phyloP scores from a whole-genome alignment of 2,113 vertebrate genomes.

The Blennius ocellaris region DNA sequence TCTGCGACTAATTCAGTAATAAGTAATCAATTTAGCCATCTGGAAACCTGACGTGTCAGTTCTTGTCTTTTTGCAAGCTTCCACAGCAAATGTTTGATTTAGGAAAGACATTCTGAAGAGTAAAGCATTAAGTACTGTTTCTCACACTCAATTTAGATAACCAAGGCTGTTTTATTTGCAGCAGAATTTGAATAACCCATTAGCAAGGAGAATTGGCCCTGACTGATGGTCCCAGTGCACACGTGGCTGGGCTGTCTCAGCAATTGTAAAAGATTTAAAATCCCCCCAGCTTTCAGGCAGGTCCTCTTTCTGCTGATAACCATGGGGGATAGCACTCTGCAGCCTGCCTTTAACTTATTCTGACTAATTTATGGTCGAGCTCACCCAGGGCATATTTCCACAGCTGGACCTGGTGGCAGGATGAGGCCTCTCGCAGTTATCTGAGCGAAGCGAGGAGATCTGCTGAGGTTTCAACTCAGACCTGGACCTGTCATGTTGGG shows the following conservation, averaged over 20 bases:
- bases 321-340: slow-evolving; percentile 38
- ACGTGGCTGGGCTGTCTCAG: slow-evolving; percentile 68
- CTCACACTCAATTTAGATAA: slow-evolving; percentile 65
- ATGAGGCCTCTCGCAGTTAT: slow-evolving; percentile 38
- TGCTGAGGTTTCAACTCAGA: slow-evolving; percentile 38
- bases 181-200: slow-evolving; percentile 72
- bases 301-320: slow-evolving; percentile 65
- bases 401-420: slow-evolving; percentile 27
- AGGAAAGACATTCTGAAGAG: too few relatives aligned
- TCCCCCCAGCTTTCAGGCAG: slow-evolving; percentile 53
- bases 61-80: neutral
- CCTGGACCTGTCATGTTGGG: slow-evolving; percentile 36
- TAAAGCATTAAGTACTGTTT: slow-evolving; percentile 33
- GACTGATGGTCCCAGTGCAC: slow-evolving; percentile 71
- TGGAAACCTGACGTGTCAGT: slow-evolving; percentile 4
- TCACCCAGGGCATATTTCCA: slow-evolving; percentile 56
- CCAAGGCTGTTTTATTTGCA: slow-evolving; percentile 68
- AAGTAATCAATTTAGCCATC: neutral
- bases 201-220: slow-evolving; percentile 63
- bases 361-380: slow-evolving; percentile 68
- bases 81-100: slow-evolving; percentile 37
- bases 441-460: slow-evolving; percentile 19
- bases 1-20: neutral
- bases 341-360: slow-evolving; percentile 59
- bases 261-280: slow-evolving; percentile 77